These are phyloP conservation scores for Uria aalge DNA, from an alignment of 2,113 vertebrate genomes.

Conservation along the genomic window DNA sequence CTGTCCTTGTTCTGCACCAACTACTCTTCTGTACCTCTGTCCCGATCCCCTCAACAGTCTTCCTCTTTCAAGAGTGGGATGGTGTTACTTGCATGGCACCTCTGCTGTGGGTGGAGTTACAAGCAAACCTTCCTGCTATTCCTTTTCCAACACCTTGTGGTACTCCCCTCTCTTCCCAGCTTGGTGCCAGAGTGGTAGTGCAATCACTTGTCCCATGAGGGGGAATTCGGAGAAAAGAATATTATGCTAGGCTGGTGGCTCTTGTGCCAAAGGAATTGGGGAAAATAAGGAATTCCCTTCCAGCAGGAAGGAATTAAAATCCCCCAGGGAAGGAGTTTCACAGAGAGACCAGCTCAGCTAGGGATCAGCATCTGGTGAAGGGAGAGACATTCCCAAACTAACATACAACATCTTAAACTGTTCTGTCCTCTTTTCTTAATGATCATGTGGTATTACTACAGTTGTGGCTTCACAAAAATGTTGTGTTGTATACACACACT, in stretches of 20 bases:
- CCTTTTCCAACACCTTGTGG: neutral
- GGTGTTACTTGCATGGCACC: neutral
- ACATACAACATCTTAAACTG: neutral
- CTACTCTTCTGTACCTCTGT: neutral
- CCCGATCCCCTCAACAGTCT: neutral
- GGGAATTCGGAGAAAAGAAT: neutral
- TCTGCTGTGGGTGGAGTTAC: neutral
- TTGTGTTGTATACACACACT: neutral
- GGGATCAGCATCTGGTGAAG: neutral
- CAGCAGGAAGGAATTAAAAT: neutral
- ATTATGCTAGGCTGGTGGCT: neutral
- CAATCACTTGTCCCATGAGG: neutral
- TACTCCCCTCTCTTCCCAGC: neutral
- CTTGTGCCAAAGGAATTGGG: neutral
- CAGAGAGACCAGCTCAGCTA: neutral
- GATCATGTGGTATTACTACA: neutral
- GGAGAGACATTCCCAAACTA: neutral
- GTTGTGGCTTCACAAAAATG: neutral
- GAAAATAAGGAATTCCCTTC: neutral
- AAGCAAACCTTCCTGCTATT: neutral
- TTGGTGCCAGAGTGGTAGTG: neutral
- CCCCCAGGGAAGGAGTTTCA: neutral
- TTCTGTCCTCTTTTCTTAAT: neutral
- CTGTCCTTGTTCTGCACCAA: neutral
- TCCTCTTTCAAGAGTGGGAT: neutral